Conservation (phyloP, 2,797 vertebrate species). For the Pteronotus mesoamericanus region DNA sequence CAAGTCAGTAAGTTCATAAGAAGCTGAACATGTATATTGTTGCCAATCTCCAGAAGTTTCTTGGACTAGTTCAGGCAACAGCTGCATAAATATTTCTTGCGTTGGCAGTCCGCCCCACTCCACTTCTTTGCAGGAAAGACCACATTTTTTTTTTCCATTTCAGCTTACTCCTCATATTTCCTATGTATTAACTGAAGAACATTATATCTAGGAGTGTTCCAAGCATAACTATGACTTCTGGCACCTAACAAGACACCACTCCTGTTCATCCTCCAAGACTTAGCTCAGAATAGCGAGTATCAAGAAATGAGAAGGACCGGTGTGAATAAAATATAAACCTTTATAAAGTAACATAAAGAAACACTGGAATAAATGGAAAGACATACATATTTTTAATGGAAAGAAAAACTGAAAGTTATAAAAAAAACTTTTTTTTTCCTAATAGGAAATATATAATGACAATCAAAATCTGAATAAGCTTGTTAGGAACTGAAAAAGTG, state of each 20-base stretch:
- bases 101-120: constrained; percentile 21
- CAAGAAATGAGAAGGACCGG: neutral
- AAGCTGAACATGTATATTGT: constrained; percentile 41
- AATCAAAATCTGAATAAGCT: neutral
- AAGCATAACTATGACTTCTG: neutral
- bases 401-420: neutral
- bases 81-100: constrained; percentile 80
- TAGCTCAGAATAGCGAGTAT: neutral
- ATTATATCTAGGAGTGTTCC: constrained; percentile 16
- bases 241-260: neutral
- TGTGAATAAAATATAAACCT: neutral
- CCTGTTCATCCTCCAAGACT: neutral
- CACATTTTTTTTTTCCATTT: neutral
- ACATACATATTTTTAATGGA: neutral
- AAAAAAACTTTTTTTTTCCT: neutral
- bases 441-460: neutral
- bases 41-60: constrained; percentile 62
- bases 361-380: neutral
- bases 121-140: constrained; percentile 64
- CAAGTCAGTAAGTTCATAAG: constrained; percentile 39
- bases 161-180: constrained; percentile 9
- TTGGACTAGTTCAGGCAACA: constrained; percentile 66
- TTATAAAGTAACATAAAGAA: neutral
- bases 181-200: neutral
- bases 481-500: neutral